Percentiles rank a stretch among this genome's conserved stretches.
Conservation (phyloP, 2,888 invertebrate species). For the Apodemia duryi region DNA sequence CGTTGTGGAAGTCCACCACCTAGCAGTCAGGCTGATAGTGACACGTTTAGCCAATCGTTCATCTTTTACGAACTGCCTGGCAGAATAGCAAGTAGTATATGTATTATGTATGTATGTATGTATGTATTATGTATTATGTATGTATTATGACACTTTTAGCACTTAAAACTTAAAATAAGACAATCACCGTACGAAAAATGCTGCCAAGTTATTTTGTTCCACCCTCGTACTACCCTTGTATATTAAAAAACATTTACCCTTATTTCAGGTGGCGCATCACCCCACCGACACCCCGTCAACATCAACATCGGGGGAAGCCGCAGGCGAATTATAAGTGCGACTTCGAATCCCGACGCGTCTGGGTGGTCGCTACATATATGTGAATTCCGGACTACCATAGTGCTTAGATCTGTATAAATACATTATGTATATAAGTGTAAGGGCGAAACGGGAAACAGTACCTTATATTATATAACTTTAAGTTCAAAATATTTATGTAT, state of each 20-base stretch:
- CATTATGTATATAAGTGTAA: constrained; percentile 37
- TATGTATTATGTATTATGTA: no score
- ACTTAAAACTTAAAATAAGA: no score
- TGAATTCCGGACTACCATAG: constrained; percentile 40
- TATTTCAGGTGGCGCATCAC: constrained; percentile 64
- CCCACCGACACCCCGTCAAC: constrained; percentile 55
- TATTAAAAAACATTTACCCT: constrained; percentile 3
- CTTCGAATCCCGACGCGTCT: constrained; percentile 34
- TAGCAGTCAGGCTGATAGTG: neutral
- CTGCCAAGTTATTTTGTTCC: no score
- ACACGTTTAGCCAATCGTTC: no score
- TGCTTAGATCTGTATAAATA: constrained; percentile 41
- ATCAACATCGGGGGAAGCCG: constrained; percentile 47
- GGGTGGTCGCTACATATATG: constrained; percentile 31
- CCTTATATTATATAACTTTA: constrained; percentile 32
- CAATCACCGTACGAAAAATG: no score
- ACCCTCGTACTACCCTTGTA: neutral
- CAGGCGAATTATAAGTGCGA: constrained; percentile 39
- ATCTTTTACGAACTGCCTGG: no score
- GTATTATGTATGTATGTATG: no score
- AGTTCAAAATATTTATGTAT: constrained; percentile 18
- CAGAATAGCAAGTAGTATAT: no score
- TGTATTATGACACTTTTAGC: no score
- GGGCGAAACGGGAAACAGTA: constrained; percentile 35
- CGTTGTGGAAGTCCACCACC: no score